Evolutionary conservation across 2,888 invertebrate species (phyloP).

Genomic region (Megalurothrips usitatus): DNA sequence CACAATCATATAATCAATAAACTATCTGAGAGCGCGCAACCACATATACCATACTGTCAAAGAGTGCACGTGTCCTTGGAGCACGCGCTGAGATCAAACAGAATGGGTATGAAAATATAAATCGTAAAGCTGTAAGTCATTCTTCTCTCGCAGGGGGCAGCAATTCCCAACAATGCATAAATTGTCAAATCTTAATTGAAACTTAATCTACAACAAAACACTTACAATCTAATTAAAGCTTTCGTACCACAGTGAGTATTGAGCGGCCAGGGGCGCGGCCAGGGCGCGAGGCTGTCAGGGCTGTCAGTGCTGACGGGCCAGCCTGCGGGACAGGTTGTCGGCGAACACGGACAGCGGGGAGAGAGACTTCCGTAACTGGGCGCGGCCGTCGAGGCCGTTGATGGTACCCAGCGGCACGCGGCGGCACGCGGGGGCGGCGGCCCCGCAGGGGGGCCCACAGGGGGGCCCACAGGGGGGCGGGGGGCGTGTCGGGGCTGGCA

Average conservation of each 20-base stretch:
- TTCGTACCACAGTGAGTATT: neutral
- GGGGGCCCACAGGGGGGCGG: neutral
- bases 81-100: no score
- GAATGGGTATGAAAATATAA: neutral
- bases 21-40: no score
- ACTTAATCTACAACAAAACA: neutral
- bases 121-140: neutral
- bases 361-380: neutral
- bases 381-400: neutral
- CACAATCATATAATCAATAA: no score
- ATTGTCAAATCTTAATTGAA: neutral
- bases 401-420: neutral
- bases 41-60: neutral
- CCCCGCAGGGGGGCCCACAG: neutral
- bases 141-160: neutral
- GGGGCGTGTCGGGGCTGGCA: neutral
- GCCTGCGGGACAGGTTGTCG: neutral
- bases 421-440: neutral
- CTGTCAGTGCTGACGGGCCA: neutral
- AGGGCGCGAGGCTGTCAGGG: neutral
- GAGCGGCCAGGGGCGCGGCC: neutral
- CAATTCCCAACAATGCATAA: neutral
- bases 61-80: neutral
- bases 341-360: neutral
- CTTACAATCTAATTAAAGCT: slow-evolving; percentile 20